A percentile compares a stretch with the other conserved stretches of the same genome.
Conservation (phyloP, 2,888 invertebrate species). For the Cheilosia impressa region DNA sequence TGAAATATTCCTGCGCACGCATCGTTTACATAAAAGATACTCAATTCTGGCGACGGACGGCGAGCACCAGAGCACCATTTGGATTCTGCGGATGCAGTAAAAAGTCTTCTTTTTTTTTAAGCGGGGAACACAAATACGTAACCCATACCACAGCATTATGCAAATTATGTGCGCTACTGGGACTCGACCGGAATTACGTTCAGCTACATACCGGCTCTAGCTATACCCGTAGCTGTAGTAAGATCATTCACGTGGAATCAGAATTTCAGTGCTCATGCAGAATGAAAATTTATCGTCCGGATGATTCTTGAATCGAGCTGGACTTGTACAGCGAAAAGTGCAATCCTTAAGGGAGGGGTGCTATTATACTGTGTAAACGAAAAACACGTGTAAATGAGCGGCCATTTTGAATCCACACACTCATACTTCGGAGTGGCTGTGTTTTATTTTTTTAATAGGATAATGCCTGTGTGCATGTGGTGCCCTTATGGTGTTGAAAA, state of each 20-base stretch:
- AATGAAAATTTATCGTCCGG: slow-evolving; percentile 58
- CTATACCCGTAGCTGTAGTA: not conserved
- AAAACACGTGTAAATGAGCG: slow-evolving; percentile 71
- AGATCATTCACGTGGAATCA: slow-evolving; percentile 43
- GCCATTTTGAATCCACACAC: slow-evolving; percentile 70
- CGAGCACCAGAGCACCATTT: slow-evolving; percentile 7
- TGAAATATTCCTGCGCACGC: slow-evolving; percentile 75
- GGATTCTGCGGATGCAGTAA: slow-evolving; percentile 54
- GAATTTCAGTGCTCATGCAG: slow-evolving; percentile 38
- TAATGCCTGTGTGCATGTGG: too few species aligned
- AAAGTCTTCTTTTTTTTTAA: not conserved
- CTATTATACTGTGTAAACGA: slow-evolving; percentile 35
- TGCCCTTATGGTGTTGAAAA: slow-evolving; percentile 32
- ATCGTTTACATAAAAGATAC: slow-evolving; percentile 24
- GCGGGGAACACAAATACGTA: slow-evolving; percentile 46
- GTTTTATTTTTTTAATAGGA: not conserved
- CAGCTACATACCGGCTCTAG: slow-evolving; percentile 23
- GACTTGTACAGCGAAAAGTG: slow-evolving; percentile 39
- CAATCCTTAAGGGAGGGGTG: slow-evolving; percentile 36
- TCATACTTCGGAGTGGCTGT: slow-evolving; percentile 29
- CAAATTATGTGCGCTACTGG: slow-evolving; percentile 39
- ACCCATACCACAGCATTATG: slow-evolving; percentile 57
- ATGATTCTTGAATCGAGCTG: slow-evolving; percentile 46
- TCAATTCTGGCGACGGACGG: not conserved
- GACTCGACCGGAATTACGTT: slow-evolving; percentile 31